phyloP scores from a whole-genome alignment of 2,888 invertebrate species.

The Odiellus spinosus region DNA sequence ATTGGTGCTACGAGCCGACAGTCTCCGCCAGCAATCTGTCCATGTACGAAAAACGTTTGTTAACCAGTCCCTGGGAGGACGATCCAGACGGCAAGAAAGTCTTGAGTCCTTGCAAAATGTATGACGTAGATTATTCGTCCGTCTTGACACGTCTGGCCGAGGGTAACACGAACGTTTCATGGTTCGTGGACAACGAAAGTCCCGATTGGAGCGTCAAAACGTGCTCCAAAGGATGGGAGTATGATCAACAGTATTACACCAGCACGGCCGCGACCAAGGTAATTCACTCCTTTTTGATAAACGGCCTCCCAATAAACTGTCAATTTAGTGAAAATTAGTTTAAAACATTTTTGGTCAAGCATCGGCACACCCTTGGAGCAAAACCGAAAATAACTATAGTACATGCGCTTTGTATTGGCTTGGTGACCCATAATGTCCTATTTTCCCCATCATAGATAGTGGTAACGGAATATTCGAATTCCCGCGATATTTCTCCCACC shows the following conservation, averaged over 20 bases:
- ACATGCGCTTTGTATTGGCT: no score
- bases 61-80: conserved; percentile 36
- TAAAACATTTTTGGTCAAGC: no score
- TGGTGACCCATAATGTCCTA: no score
- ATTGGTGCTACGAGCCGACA: conserved; percentile 66
- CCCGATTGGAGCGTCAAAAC: conserved; percentile 33
- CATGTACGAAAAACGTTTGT: conserved; percentile 36
- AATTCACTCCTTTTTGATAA: no score
- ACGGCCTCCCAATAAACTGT: no score
- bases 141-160: background rate
- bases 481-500: no score
- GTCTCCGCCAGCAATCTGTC: conserved; percentile 36
- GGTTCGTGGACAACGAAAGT: conserved; percentile 24
- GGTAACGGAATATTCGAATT: no score
- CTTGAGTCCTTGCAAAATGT: conserved; percentile 52
- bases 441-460: no score
- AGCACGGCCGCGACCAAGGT: conserved; percentile 66
- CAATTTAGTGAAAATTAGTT: no score
- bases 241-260: conserved; percentile 48
- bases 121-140: conserved; percentile 48
- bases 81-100: conserved; percentile 27
- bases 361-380: no score
- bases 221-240: conserved; percentile 56
- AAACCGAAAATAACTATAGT: no score
- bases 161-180: background rate